These are phyloP conservation scores for Gymnoscelis rufifasciata DNA, from an alignment of 2,888 invertebrate species.

Conservation along the genomic window DNA sequence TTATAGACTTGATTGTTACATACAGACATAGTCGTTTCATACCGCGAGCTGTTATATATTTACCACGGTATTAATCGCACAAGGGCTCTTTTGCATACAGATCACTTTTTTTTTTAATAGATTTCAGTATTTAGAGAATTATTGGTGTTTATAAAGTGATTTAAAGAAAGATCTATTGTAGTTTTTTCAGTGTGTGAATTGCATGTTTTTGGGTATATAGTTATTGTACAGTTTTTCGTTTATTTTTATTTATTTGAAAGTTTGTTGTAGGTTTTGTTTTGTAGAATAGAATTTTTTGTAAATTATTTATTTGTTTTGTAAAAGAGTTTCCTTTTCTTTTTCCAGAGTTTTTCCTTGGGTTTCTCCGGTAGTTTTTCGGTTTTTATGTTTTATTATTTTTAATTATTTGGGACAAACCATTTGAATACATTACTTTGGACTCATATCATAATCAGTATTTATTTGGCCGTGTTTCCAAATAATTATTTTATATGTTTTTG, in stretches of 20 bases:
- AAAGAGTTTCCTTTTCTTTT: slow-evolving; percentile 49
- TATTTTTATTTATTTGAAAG: not conserved
- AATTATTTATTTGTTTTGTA: slow-evolving; percentile 4
- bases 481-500: slow-evolving; percentile 48
- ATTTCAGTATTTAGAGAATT: too few relatives aligned
- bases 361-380: slow-evolving; percentile 70
- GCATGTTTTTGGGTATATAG: not conserved
- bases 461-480: too few relatives aligned
- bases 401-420: slow-evolving; percentile 36
- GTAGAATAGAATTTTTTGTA: not conserved
- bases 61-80: too few relatives aligned
- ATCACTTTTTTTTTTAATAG: too few relatives aligned
- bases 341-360: slow-evolving; percentile 67
- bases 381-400: slow-evolving; percentile 43
- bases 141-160: too few relatives aligned
- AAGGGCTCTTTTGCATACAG: too few relatives aligned
- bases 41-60: too few relatives aligned
- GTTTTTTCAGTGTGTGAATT: not conserved
- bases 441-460: too few relatives aligned
- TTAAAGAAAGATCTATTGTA: too few relatives aligned
- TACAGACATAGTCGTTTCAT: too few relatives aligned
- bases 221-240: not conserved
- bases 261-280: slow-evolving; percentile 3
- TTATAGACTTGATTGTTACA: too few relatives aligned
- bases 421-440: too few relatives aligned